A percentile compares a stretch with the other conserved stretches of the same genome.
Conservation (phyloP, 2,888 invertebrate species). For the Harpalus rubripes region DNA sequence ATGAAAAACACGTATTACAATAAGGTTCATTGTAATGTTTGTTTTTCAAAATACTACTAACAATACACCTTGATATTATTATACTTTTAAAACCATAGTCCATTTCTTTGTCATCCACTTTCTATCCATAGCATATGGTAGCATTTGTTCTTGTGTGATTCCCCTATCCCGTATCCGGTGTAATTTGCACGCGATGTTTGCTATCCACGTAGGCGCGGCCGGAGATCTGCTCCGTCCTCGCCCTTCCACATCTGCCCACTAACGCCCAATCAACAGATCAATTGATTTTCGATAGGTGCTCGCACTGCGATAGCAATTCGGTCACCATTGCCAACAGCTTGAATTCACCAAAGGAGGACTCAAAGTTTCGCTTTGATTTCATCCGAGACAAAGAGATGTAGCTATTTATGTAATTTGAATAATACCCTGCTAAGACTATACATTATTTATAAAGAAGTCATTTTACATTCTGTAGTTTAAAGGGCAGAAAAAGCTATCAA, state of each 20-base stretch:
- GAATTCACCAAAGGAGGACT: background rate
- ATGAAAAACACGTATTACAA: too few relatives aligned
- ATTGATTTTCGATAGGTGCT: constrained; percentile 33
- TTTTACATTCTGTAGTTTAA: too few relatives aligned
- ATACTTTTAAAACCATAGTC: too few relatives aligned
- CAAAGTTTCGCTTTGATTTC: background rate
- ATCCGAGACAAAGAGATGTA: background rate
- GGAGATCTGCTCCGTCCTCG: constrained; percentile 1
- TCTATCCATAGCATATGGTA: too few relatives aligned
- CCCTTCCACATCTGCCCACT: background rate
- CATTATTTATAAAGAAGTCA: too few relatives aligned
- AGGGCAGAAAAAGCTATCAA: too few relatives aligned
- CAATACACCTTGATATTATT: too few relatives aligned
- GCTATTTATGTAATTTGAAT: too few relatives aligned
- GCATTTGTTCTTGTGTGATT: background rate
- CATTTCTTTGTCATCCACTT: too few relatives aligned
- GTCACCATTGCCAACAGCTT: background rate
- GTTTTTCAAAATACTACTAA: too few relatives aligned
- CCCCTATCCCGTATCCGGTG: background rate
- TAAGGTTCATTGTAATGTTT: too few relatives aligned
- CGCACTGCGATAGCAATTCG: background rate
- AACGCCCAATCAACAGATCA: constrained; percentile 37
- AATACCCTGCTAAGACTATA: too few relatives aligned
- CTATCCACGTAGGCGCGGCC: constrained; percentile 36
- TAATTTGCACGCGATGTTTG: constrained; percentile 41